These are phyloP conservation scores for Nomia melanderi DNA, from an alignment of 1,140 invertebrate species.

Conservation along the genomic window DNA sequence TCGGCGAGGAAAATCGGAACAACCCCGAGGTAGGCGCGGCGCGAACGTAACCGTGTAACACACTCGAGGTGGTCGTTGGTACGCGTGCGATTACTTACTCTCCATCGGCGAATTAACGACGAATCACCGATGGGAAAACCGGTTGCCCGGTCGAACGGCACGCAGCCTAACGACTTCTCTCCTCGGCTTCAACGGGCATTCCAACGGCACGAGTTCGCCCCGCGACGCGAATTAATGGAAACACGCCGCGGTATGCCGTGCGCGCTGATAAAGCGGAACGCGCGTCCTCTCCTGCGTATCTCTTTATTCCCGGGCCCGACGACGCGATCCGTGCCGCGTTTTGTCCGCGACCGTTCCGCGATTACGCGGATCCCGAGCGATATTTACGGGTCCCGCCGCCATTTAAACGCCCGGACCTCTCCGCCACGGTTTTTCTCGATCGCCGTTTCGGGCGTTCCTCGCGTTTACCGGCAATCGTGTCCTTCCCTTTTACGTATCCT, in stretches of 20 bases:
- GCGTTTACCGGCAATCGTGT: too few relatives aligned
- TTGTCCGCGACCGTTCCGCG: constrained; percentile 23
- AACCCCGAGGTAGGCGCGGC: constrained; percentile 49
- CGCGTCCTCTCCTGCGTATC: constrained; percentile 54
- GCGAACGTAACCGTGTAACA: constrained; percentile 62
- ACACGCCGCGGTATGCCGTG: constrained; percentile 72
- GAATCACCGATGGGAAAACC: constrained; percentile 76
- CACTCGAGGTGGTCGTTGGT: constrained; percentile 70
- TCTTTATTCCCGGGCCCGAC: constrained; percentile 58
- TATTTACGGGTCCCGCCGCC: constrained; percentile 1
- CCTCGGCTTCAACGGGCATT: constrained; percentile 73
- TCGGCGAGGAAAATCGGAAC: constrained; percentile 33
- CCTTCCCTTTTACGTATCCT: too few relatives aligned
- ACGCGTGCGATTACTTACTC: constrained; percentile 73
- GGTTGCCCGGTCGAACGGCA: constrained; percentile 73
- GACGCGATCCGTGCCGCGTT: constrained; percentile 3
- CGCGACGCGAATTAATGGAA: constrained; percentile 79
- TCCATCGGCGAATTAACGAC: constrained; percentile 75
- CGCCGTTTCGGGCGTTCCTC: too few relatives aligned
- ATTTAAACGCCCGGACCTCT: too few relatives aligned
- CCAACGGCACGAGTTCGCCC: constrained; percentile 73
- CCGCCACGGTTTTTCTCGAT: too few relatives aligned
- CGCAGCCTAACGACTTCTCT: constrained; percentile 75
- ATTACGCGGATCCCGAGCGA: constrained; percentile 24
- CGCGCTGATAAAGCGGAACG: constrained; percentile 76